Base-by-base conservation (phyloP, 2,113 vertebrate genomes). In the Chinchilla lanigera region DNA sequence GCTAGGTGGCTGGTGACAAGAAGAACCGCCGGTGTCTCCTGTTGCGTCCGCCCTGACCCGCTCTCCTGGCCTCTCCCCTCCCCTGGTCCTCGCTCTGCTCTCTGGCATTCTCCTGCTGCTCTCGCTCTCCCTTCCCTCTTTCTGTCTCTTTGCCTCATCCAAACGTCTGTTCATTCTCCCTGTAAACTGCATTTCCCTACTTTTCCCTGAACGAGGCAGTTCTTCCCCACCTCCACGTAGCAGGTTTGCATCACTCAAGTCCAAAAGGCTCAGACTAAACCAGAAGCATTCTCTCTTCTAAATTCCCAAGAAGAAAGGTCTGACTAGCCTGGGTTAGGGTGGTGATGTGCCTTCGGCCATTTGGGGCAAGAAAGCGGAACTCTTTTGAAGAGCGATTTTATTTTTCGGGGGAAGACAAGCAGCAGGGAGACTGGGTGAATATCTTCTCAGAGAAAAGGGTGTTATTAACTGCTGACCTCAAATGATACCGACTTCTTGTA, bases 121-220 rank as follows among this genome's bases (percentile, higher is more conserved):
- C 28, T n/a, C n/a, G 81, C n/a, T 61, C 24, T 22, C 17, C 67
- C 16, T 69, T 30, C 33, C 33, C 17, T 41, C 12, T 52, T 44
- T 86, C n/a, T 50, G 11, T 12, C n/a, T 30, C 47, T 81, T 52
- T 95, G 89, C 41, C 69, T 94, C 56, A 47, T 47, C 20, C 61
- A 8, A 20, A 22, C 17, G 44, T 28, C 35, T 65, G 7, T 75
- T 84, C 12, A 16, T 67, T 89, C 52, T 65, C 22, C 77, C 5
- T 20, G 3, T 33, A 56, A 22, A 85, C 12, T 33, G 7, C 1
- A 41, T 86, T 56, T 44, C 24, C 78, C 33, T 8, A 30, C 24
- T n/a, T 89, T 82, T 73, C 33, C 54, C 22, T 35, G 4, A 9
- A 1, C 65, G 67, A 93, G 60, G 52, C 5, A 54, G 5, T 12